Evolutionary conservation across 1,140 invertebrate genomes (phyloP).

Genomic region (Oncopodura yosiiana): DNA sequence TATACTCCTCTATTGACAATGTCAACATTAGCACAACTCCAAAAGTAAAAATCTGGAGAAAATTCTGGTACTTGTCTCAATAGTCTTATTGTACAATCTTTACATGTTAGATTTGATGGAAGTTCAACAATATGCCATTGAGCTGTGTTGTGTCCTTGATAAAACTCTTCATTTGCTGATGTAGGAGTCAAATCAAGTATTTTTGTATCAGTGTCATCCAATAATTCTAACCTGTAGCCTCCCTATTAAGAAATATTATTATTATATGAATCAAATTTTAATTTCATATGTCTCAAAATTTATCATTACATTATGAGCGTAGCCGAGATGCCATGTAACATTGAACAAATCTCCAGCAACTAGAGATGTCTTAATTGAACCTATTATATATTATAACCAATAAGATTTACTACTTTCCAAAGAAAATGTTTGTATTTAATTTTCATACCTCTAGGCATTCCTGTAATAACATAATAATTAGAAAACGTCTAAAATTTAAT

Average conservation of each 20-base stretch:
- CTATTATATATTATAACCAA: too few species aligned
- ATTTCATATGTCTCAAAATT: background rate
- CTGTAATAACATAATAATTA: too few species aligned
- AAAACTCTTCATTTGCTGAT: conserved; percentile 61
- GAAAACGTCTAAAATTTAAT: too few species aligned
- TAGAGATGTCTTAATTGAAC: conserved; percentile 64
- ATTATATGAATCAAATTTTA: background rate
- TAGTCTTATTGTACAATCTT: conserved; percentile 77
- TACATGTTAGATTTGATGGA: conserved; percentile 69
- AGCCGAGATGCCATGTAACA: conserved; percentile 85
- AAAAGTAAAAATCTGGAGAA: conserved; percentile 72
- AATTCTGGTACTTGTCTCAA: conserved; percentile 81
- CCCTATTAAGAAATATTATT: conserved; percentile 50
- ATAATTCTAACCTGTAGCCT: conserved; percentile 70
- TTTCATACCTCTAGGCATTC: too few species aligned
- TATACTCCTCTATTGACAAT: conserved; percentile 59
- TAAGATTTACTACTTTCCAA: too few species aligned
- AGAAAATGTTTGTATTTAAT: too few species aligned
- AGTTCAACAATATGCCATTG: conserved; percentile 67
- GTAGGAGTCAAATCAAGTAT: conserved; percentile 72
- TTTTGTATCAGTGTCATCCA: conserved; percentile 67
- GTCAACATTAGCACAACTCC: conserved; percentile 90
- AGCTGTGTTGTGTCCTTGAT: conserved; percentile 62
- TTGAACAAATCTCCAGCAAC: conserved; percentile 71
- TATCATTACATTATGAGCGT: conserved; percentile 74